phyloP scores from a whole-genome alignment of 2,888 invertebrate species.

The Rugalucina vietnamica region DNA sequence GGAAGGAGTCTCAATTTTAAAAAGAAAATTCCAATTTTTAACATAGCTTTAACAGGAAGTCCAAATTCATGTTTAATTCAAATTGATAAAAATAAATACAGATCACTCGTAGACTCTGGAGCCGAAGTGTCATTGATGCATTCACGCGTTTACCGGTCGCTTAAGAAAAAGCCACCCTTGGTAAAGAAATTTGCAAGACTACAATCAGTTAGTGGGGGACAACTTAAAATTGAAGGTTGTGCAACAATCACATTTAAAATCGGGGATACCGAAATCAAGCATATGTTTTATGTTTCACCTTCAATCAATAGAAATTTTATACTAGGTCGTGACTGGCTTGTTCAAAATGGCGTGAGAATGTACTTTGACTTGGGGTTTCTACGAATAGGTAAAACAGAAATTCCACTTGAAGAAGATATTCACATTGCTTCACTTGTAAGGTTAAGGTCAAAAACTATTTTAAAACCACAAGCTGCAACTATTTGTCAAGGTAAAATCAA shows the following conservation, averaged over 20 bases:
- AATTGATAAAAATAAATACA: conserved; percentile 1
- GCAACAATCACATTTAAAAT: background rate
- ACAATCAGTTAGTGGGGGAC: background rate
- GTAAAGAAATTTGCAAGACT: background rate
- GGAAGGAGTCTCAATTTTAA: background rate
- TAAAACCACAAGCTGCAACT: background rate
- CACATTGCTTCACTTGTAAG: conserved; percentile 22
- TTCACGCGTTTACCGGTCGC: conserved; percentile 29
- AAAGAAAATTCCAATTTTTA: background rate
- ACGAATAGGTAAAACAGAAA: background rate
- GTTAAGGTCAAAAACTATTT: background rate
- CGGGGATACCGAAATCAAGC: background rate
- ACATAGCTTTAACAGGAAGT: conserved; percentile 16
- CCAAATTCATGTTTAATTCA: conserved; percentile 3
- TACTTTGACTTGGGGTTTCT: conserved; percentile 1
- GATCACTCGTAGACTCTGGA: conserved; percentile 26
- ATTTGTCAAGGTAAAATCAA: background rate
- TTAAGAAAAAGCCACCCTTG: background rate
- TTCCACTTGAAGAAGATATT: conserved; percentile 27
- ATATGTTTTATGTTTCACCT: conserved; percentile 4
- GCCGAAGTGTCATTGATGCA: conserved; percentile 40
- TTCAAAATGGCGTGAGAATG: background rate
- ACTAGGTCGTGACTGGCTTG: conserved; percentile 13
- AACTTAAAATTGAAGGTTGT: background rate
- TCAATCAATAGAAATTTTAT: conserved; percentile 27